Evolutionary conservation across 2,888 invertebrate species (phyloP), one percentile per base, ranked within the genome.

Genomic region (Cheilosia grossa): DNA sequence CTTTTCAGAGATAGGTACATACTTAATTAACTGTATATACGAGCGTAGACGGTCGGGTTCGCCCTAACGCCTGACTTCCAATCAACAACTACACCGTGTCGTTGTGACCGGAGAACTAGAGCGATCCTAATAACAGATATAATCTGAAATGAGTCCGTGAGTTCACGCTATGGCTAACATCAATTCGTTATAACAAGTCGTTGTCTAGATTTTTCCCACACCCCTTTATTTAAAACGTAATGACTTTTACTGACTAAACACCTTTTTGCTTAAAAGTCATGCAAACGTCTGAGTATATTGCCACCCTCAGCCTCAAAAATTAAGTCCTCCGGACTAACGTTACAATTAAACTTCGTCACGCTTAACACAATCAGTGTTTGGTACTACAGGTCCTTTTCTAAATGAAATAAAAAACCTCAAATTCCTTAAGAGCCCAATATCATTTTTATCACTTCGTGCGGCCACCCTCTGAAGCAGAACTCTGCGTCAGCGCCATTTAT

Each of bases 181-280:
- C 44, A n/a, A 42, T 42, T 44, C 6, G 17, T 2, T 17, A 44
- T 17, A 4, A 2, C 17, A 44, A 15, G 17, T 6, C 15, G 6
- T 15, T 44, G 6, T 2, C n/a, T 5, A 2, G 17, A 4, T n/a
- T 1, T 13, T 49, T 2, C 40, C 47, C 24, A 0, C 1, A 24
- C 49, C 19, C 6, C 4, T 2, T 2, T 24, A 27, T 13, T 42
- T 54, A 44, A 33, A 24, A 80, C 66, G 4, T 67, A 80, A 80
- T 69, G 47, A 47, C 54, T 81, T 75, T 51, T 51, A 59, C 24
- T 44, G 77, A 77, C 70, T 77, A 70, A 77, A 66, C 70, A 72
- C 53, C 19, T 47, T 66, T 77, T 44, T 44, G 15, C 33, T 44
- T 33, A 15, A 13, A n/a, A 40, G 56, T 58, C 64, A 74, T 64